phyloP scores from a whole-genome alignment of 2,888 invertebrate species.

The Patella caerulea region DNA sequence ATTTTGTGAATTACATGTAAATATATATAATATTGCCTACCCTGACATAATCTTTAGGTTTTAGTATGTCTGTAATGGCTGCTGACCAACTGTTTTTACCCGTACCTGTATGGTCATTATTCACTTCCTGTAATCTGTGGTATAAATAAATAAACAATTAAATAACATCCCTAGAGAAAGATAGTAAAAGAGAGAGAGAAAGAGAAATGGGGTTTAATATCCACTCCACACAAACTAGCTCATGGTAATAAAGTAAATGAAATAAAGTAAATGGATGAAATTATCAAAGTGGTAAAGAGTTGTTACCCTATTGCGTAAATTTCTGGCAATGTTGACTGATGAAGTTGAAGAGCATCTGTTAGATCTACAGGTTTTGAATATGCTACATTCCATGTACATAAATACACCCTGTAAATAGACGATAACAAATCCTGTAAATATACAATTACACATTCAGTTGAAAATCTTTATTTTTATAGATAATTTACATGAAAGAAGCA shows the following conservation, averaged over 20 bases:
- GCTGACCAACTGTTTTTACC: slow-evolving; percentile 56
- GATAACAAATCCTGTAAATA: not conserved
- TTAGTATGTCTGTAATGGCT: slow-evolving; percentile 49
- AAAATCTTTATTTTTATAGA: no score
- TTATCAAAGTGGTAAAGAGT: no score
- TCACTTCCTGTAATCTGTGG: slow-evolving; percentile 55
- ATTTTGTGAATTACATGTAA: not conserved
- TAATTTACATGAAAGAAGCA: no score
- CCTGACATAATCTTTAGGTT: slow-evolving; percentile 54
- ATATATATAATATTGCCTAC: slow-evolving; percentile 40
- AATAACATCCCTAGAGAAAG: no score
- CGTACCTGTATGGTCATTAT: slow-evolving; percentile 40
- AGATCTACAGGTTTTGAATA: slow-evolving; percentile 84
- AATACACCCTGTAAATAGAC: slow-evolving; percentile 75
- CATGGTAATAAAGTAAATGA: no score
- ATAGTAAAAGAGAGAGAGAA: no score
- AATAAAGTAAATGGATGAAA: no score
- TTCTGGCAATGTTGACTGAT: slow-evolving; percentile 80
- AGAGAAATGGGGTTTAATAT: no score
- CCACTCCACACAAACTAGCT: no score
- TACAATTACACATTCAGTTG: not conserved
- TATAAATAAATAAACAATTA: slow-evolving; percentile 13
- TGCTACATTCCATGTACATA: slow-evolving; percentile 93
- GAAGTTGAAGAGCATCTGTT: slow-evolving; percentile 80
- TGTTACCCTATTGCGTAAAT: slow-evolving; percentile 86